Evolutionary conservation across 2,797 vertebrate genomes (phyloP), one percentile per base, ranked within the genome.

Genomic region (Enteromius viviparus): DNA sequence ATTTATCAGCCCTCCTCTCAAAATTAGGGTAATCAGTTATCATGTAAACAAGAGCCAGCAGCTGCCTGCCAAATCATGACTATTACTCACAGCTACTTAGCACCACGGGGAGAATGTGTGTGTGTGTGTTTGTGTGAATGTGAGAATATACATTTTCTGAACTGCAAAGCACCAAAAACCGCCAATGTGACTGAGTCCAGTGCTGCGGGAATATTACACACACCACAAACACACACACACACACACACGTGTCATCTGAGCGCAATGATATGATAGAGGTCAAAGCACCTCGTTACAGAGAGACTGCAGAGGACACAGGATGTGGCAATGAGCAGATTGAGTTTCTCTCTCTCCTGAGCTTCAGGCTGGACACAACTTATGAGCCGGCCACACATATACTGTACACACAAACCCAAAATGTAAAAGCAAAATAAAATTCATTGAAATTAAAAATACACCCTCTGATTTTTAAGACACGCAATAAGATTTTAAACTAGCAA

Each of bases 21-120:
- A 95, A 96, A 96, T 96, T 95, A 96, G 95, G 95, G 94, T 96
- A 96, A 97, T 97, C 95, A 96, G 94, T 93, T 95, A 96, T 93
- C 95, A 96, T 96, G 95, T 96, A 96, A 96, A 96, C 95, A 95
- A 93, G 94, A 94, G 91, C 92, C 86, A 94, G 94, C 96, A 96
- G 95, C 96, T 95, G 94, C 94, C 93, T 94, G 93, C 92, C 94
- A 95, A 94, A 94, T 93, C 90, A 90, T 91, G 89, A 93, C 95
- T 93, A 95, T 96, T 95, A 96, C 93, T 96, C 95, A 94, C 94
- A 92, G 91, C 92, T 95, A 95, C 95, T 95, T 95, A 96, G 94
- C 91, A 92, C 90, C 87, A 23, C 86, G 77, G 78, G 49, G 71
- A 81, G 68, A 76, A 76, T 42, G 42, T 65, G 9, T 72, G 76